Evolutionary conservation across 2,797 vertebrate genomes (phyloP).

Genomic region (Xenopus petersii): DNA sequence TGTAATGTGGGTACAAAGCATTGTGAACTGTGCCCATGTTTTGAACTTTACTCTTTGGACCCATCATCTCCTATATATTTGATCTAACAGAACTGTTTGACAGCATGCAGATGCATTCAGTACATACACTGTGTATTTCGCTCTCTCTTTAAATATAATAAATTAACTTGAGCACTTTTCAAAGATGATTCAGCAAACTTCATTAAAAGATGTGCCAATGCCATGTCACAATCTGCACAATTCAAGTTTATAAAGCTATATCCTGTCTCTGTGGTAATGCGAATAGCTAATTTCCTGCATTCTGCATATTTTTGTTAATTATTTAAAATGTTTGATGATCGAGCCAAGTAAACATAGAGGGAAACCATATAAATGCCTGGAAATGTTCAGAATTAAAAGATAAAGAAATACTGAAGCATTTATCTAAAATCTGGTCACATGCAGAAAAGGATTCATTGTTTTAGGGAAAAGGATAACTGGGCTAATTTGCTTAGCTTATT

Average conservation of each 20-base stretch:
- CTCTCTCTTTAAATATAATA: no score
- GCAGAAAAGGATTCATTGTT: constrained; percentile 38
- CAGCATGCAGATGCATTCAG: no score
- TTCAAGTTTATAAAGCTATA: constrained; percentile 20
- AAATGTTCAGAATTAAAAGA: constrained; percentile 44
- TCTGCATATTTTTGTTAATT: constrained; percentile 30
- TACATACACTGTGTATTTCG: no score
- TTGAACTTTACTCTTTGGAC: no score
- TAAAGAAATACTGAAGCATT: constrained; percentile 40
- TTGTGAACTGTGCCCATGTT: no score
- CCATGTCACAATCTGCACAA: no score
- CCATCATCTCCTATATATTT: no score
- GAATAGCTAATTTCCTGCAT: constrained; percentile 28
- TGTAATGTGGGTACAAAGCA: no score
- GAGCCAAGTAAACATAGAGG: constrained; percentile 32
- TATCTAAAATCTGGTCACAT: constrained; percentile 31
- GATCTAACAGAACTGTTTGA: no score
- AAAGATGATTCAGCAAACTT: no score
- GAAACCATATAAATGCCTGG: constrained; percentile 40
- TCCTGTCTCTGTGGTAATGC: constrained; percentile 30
- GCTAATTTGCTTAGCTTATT: constrained; percentile 30
- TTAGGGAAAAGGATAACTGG: constrained; percentile 14
- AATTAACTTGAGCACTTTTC: no score
- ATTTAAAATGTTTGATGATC: constrained; percentile 23
- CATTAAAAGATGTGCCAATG: no score